Percentiles rank a stretch among this genome's conserved stretches.
Evolutionary conservation across 2,888 invertebrate genomes (phyloP).

Genomic region (Octonoba sinensis): DNA sequence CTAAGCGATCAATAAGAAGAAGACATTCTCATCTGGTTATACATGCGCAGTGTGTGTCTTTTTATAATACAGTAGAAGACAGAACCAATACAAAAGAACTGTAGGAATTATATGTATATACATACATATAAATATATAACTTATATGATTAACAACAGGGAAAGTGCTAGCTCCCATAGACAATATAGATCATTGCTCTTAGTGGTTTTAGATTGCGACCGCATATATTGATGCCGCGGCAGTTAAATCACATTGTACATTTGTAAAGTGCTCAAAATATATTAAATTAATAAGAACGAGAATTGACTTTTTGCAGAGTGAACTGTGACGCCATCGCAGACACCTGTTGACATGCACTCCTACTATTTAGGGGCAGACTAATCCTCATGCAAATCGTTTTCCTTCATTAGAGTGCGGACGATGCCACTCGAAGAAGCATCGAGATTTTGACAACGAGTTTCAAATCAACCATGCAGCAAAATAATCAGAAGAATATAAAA

Average conservation of each 20-base stretch:
- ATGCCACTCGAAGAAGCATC: conserved; percentile 41
- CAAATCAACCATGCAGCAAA: conserved; percentile 32
- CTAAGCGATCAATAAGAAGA: conserved; percentile 19
- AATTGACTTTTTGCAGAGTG: conserved; percentile 27
- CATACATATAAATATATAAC: conserved; percentile 35
- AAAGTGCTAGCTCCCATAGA: conserved; percentile 57
- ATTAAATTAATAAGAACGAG: conserved; percentile 8
- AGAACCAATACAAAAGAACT: conserved; percentile 38
- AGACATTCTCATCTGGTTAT: conserved; percentile 28
- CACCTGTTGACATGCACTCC: conserved; percentile 26
- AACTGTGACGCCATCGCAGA: conserved; percentile 34
- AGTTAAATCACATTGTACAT: conserved; percentile 57
- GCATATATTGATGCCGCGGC: conserved; percentile 32
- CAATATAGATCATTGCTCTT: conserved; percentile 58
- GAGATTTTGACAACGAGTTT: conserved; percentile 61
- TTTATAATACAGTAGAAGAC: conserved; percentile 63
- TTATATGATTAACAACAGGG: conserved; percentile 24
- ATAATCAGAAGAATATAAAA: conserved; percentile 18
- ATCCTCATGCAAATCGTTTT: conserved; percentile 45
- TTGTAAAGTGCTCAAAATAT: conserved; percentile 64
- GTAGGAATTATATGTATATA: conserved; percentile 52
- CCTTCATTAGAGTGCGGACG: conserved; percentile 28
- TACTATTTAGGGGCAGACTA: conserved; percentile 27
- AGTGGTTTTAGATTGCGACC: conserved; percentile 58
- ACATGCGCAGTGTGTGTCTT: conserved; percentile 51